Evolutionary conservation across 2,888 invertebrate species (phyloP).

Genomic region (Parnassius smintheus): DNA sequence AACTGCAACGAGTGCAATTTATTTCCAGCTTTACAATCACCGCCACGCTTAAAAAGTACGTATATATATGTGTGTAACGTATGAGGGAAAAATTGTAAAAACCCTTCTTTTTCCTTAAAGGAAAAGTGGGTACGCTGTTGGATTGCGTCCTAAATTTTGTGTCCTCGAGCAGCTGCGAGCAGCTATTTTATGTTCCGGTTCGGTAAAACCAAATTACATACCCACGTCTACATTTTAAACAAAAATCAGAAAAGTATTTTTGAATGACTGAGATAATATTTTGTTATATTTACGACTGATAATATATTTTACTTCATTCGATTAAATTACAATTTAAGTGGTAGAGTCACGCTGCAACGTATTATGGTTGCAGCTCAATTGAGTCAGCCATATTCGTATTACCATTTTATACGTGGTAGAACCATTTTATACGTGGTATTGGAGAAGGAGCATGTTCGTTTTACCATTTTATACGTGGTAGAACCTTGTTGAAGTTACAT

Average conservation of each 20-base stretch:
- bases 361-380: too few species aligned
- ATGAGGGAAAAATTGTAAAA: constrained; percentile 10
- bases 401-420: too few species aligned
- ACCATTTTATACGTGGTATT: too few species aligned
- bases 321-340: too few species aligned
- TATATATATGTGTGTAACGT: neutral
- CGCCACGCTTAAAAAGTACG: neutral
- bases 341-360: too few species aligned
- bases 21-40: too few species aligned
- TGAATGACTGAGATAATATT: neutral
- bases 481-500: too few species aligned
- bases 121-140: constrained; percentile 36
- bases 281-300: too few species aligned
- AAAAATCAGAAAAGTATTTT: constrained; percentile 31
- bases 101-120: constrained; percentile 23
- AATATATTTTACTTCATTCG: neutral
- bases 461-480: too few species aligned
- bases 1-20: too few species aligned
- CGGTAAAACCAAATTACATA: constrained; percentile 40
- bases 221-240: constrained; percentile 30
- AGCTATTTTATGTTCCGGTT: constrained; percentile 41
- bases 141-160: constrained; percentile 60
- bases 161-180: constrained; percentile 44
- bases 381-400: too few species aligned
- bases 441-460: too few species aligned